Evolutionary conservation across 2,888 invertebrate genomes (phyloP).

Genomic region (Agrochola macilenta): DNA sequence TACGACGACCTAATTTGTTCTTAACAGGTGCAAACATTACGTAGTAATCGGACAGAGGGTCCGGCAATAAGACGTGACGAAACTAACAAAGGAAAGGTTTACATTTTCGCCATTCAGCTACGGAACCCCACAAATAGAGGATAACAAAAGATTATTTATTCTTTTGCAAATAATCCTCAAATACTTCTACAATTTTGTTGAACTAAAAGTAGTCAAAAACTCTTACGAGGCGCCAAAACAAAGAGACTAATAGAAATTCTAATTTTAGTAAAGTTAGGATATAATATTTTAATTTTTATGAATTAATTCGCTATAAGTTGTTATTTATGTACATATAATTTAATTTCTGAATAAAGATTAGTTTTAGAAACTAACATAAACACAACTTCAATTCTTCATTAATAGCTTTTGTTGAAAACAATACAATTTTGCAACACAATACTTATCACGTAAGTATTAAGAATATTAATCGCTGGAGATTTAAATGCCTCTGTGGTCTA

Average conservation of each 20-base stretch:
- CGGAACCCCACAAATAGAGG: background rate
- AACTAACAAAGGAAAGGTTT: background rate
- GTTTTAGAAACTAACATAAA: background rate
- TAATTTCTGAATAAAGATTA: too few species aligned
- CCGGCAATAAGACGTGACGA: conserved; percentile 15
- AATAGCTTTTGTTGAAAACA: background rate
- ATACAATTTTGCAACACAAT: background rate
- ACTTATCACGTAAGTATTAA: background rate
- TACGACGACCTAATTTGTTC: background rate
- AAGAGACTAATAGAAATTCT: background rate
- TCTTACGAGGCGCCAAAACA: background rate
- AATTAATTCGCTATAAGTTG: too few species aligned
- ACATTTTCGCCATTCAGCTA: background rate
- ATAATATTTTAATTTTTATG: too few species aligned
- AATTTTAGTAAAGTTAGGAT: too few species aligned
- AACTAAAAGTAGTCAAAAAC: background rate
- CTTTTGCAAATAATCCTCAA: background rate
- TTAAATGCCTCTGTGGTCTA: too few species aligned
- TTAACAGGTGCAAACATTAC: background rate
- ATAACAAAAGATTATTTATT: background rate
- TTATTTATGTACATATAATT: too few species aligned
- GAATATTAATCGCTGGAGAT: background rate
- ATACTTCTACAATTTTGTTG: background rate
- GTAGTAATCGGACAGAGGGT: background rate
- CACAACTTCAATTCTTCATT: background rate